These are phyloP conservation scores for Neopelma chrysocephalum DNA, from an alignment of 2,797 vertebrate species.

Conservation along the genomic window DNA sequence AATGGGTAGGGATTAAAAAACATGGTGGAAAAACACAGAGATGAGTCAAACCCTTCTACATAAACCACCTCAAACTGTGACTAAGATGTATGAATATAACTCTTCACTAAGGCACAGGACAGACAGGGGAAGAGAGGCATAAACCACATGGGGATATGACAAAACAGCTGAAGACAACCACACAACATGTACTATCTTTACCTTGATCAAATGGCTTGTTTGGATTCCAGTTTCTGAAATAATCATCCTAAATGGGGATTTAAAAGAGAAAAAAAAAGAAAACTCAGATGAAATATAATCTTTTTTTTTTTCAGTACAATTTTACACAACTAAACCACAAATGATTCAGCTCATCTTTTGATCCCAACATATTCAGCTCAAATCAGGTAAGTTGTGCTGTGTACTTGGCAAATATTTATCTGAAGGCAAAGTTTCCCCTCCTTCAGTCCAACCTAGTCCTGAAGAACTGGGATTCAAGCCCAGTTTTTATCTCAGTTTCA, in stretches of 20 bases:
- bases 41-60: slow-evolving; percentile 7
- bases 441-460: neutral
- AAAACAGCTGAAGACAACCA: neutral
- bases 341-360: neutral
- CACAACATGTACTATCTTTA: slow-evolving; percentile 66
- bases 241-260: slow-evolving; percentile 85
- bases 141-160: neutral
- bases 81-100: neutral
- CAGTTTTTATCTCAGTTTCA: neutral
- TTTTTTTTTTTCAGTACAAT: neutral
- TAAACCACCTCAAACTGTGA: slow-evolving; percentile 10
- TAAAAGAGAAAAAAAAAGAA: neutral
- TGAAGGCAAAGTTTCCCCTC: neutral
- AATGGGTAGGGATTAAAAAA: neutral
- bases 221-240: slow-evolving; percentile 94
- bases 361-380: neutral
- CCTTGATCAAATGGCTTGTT: slow-evolving; percentile 91
- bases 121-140: neutral
- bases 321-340: neutral
- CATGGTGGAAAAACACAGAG: neutral
- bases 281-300: slow-evolving; percentile 49
- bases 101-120: neutral
- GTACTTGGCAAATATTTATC: neutral
- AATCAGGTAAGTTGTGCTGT: neutral
- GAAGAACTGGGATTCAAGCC: neutral